Base-by-base conservation (phyloP, 1,140 invertebrate species). In the Sarcophaga peregrina region DNA sequence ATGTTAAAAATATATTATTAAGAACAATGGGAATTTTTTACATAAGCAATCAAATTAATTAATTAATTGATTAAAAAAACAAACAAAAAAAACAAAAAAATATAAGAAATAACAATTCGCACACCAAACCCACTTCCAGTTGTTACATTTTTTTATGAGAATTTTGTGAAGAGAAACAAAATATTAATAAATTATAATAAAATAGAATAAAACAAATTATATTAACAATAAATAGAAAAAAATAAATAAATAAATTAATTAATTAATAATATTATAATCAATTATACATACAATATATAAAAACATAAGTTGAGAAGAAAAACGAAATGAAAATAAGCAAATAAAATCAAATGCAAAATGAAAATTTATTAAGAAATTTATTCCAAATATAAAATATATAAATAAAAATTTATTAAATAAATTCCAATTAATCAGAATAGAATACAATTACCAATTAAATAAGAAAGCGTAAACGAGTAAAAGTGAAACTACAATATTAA, bases 161-260 rank as follows among this genome's bases (percentile, higher is more conserved):
- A 78, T 50, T 68, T 68, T 20, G 62, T 68, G 62, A 68, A 52
- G 25, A 78, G 80, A 52, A 45, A n/a, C n/a, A n/a, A 8, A 76
- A 76, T 3, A 72, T 73, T n/a, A 8, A 45, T 17, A 82, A 75
- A 82, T 45, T 68, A 80, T 17, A 17, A 17, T 20, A 72, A 9
- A 72, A 52, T 72, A 11, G 8, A 82, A 82, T 62, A n/a, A 62
- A 81, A 81, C 37, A 17, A 50, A 54, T 45, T 45, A 15, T 54
- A 58, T 86, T 84, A 86, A 87, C 85, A n/a, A n/a, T n/a, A 85
- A 87, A 85, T 84, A 83, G 83, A 85, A 87, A 81, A n/a, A n/a
- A n/a, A n/a, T n/a, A 84, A 84, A 68, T 20, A 78, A 50, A 4
- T 81, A 84, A 82, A 58, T 75, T 13, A 85, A n/a, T n/a, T n/a